These are phyloP conservation scores for Pollimyrus isidori DNA, from an alignment of 2,113 vertebrate genomes.

Conservation along the genomic window DNA sequence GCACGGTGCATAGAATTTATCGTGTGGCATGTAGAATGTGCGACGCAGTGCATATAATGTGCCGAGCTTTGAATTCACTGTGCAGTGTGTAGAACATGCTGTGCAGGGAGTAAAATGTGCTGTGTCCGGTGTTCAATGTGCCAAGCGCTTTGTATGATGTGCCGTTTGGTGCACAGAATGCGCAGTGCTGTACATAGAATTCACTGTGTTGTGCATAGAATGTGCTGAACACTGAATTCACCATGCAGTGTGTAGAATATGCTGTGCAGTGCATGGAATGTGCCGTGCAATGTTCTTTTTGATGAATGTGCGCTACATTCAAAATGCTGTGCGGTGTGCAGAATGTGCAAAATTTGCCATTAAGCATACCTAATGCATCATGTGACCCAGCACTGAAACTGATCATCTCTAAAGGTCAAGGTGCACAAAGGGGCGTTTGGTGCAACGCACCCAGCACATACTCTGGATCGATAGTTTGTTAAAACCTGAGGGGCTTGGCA, in stretches of 20 bases:
- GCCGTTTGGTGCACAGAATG: background rate
- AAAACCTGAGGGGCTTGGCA: conserved; percentile 54
- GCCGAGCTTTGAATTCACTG: background rate
- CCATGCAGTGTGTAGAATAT: background rate
- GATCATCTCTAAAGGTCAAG: background rate
- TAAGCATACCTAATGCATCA: background rate
- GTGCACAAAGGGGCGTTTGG: background rate
- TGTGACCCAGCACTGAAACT: background rate
- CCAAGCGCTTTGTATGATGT: too few relatives aligned
- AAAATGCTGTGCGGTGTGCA: background rate
- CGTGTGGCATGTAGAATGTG: background rate
- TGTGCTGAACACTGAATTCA: background rate
- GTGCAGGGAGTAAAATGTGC: background rate
- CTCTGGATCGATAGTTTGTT: conserved; percentile 66
- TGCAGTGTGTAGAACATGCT: background rate
- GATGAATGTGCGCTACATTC: background rate
- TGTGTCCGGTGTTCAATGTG: background rate
- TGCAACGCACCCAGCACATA: background rate
- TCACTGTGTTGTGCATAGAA: background rate
- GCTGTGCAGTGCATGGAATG: background rate
- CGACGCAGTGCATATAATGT: too few relatives aligned
- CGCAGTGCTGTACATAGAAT: background rate
- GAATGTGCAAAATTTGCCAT: background rate
- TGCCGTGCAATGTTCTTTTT: background rate
- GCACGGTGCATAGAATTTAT: background rate